A percentile compares a stretch with the other conserved stretches of the same genome.
Conservation (phyloP, 2,113 vertebrate species). For the Porphyrio hochstetteri region DNA sequence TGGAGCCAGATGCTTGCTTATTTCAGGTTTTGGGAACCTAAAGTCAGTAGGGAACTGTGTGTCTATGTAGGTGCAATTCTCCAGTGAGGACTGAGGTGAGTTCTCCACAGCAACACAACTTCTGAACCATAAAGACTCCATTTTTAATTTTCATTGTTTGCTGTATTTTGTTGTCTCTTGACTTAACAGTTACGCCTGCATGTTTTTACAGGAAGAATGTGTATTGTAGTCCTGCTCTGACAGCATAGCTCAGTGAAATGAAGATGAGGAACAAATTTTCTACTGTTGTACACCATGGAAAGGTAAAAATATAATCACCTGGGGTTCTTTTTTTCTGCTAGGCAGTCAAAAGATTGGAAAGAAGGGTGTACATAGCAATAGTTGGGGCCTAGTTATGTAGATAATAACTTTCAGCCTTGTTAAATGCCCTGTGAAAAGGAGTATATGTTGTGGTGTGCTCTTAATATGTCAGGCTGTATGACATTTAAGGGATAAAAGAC, state of each 20-base stretch:
- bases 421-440: neutral
- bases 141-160: neutral
- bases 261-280: neutral
- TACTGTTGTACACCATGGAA: neutral
- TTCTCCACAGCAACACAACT: neutral
- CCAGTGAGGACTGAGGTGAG: neutral
- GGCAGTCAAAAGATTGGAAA: neutral
- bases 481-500: neutral
- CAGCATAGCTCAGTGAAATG: neutral
- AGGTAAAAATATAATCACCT: neutral
- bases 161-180: neutral
- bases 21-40: neutral
- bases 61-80: neutral
- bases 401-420: neutral
- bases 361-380: neutral
- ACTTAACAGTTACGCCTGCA: neutral
- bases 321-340: neutral
- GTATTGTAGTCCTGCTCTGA: neutral
- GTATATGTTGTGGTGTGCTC: neutral
- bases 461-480: neutral
- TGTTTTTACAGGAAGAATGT: neutral
- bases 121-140: neutral
- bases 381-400: neutral
- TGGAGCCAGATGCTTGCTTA: neutral
- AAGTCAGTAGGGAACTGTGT: neutral